Evolutionary conservation across 2,888 invertebrate genomes (phyloP).

Genomic region (Mythimna ferrago): DNA sequence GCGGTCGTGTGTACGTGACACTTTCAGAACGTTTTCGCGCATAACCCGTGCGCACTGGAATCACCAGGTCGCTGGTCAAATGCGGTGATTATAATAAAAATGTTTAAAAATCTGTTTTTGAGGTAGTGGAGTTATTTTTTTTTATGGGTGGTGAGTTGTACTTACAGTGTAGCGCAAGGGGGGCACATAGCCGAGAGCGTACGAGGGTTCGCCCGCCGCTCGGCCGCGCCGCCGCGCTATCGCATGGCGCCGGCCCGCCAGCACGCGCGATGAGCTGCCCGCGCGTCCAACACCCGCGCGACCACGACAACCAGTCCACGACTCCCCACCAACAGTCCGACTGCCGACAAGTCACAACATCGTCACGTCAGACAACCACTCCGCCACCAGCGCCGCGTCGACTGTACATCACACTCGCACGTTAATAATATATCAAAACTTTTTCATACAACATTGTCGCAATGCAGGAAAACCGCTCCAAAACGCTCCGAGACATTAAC

Average conservation of each 20-base stretch:
- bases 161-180: slow-evolving; percentile 89
- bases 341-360: slow-evolving; percentile 84
- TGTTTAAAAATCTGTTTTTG: not conserved
- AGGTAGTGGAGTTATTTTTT: not conserved
- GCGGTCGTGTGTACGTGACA: not conserved
- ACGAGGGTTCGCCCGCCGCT: slow-evolving; percentile 85
- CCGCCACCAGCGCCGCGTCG: slow-evolving; percentile 61
- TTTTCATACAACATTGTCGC: slow-evolving; percentile 81
- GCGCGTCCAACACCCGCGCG: slow-evolving; percentile 64
- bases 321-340: slow-evolving; percentile 87
- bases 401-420: slow-evolving; percentile 64
- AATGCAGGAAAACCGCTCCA: slow-evolving; percentile 82
- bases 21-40: slow-evolving; percentile 8
- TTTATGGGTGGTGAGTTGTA: slow-evolving; percentile 61
- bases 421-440: slow-evolving; percentile 75
- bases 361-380: slow-evolving; percentile 58
- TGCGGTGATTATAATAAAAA: slow-evolving; percentile 33
- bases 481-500: slow-evolving; percentile 65
- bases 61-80: slow-evolving; percentile 33
- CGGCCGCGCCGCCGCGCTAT: slow-evolving; percentile 87
- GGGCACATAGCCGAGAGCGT: slow-evolving; percentile 90
- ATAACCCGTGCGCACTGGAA: slow-evolving; percentile 7
- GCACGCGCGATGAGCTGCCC: slow-evolving; percentile 73
- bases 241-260: slow-evolving; percentile 77
- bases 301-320: slow-evolving; percentile 81